Base-by-base conservation (phyloP, 2,797 vertebrate species). In the Lacerta viridis region DNA sequence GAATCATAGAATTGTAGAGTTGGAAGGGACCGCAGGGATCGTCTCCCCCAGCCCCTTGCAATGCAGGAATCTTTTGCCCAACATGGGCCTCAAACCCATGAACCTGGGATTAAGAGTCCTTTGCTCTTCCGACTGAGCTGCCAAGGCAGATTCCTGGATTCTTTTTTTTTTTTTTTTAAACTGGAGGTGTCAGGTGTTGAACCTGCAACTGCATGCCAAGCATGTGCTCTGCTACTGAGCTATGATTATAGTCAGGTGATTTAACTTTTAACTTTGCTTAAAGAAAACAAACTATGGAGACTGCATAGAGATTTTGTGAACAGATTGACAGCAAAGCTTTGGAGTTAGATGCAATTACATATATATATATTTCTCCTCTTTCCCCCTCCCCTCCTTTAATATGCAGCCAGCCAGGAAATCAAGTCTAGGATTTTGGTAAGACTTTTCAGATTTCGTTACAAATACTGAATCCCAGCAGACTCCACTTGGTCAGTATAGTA, bases 381-480 rank as follows among this genome's bases (percentile, higher is more conserved):
- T 74, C 6, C 59, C 29, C 3, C 43, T 5, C 6, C 23, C 18
- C 36, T 7, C 36, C 29, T 5, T 78, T 68, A 84, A 88, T 93
- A 61, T 77, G 59, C 90, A 99, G 98, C 95, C 88, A 98, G 98
- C 46, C 98, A 98, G 91, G 99, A 99, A 93, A 97, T 98, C 15
- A 99, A 99, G 93, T 98, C 99, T 79, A 98, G 98, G 92, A 98
- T 99, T 97, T 92, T 99, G 98, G 98, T 99, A 96, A 98, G 98
- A 80, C 4, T 18, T 75, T 66, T 1, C 43, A 27, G 1, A 84
- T 89, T 87, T 93, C 46, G 55, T 90, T 79, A 9, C 39, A 5
- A 36, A 13, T 80, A 5, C 90, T 86, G 80, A 91, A 83, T 69
- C 83, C 9, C 2, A 4, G 36, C 66, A 5, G 10, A 3, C 8